Conservation (phyloP, 2,797 vertebrate species). For the Silurus aristotelis region DNA sequence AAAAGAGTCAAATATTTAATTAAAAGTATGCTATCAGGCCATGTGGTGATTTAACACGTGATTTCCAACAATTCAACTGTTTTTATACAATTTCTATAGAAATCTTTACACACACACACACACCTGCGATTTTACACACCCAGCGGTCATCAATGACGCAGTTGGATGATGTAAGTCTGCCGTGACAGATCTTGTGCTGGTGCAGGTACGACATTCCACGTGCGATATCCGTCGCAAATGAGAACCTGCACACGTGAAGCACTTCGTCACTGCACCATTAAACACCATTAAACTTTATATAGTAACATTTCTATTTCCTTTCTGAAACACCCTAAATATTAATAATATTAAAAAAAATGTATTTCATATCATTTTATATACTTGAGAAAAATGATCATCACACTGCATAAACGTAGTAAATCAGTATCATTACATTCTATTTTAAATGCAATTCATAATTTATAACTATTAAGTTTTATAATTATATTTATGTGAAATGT, state of each 20-base stretch:
- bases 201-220: conserved; percentile 84
- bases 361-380: background rate
- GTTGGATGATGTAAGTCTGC: conserved; percentile 79
- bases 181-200: conserved; percentile 79
- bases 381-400: background rate
- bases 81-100: background rate
- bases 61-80: background rate
- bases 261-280: background rate
- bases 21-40: background rate
- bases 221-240: conserved; percentile 82
- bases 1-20: background rate
- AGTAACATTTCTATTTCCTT: background rate
- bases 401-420: background rate
- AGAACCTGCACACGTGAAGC: conserved; percentile 71
- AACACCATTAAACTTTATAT: background rate
- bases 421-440: no score
- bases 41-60: background rate
- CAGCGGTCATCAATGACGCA: conserved; percentile 83
- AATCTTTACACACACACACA: conserved; percentile 20
- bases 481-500: no score
- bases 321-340: background rate
- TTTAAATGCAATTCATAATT: no score
- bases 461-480: no score
- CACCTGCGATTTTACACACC: conserved; percentile 87
- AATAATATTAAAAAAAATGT: no score